phyloP scores from a whole-genome alignment of 2,888 invertebrate species.

The Argynnis bischoffii region DNA sequence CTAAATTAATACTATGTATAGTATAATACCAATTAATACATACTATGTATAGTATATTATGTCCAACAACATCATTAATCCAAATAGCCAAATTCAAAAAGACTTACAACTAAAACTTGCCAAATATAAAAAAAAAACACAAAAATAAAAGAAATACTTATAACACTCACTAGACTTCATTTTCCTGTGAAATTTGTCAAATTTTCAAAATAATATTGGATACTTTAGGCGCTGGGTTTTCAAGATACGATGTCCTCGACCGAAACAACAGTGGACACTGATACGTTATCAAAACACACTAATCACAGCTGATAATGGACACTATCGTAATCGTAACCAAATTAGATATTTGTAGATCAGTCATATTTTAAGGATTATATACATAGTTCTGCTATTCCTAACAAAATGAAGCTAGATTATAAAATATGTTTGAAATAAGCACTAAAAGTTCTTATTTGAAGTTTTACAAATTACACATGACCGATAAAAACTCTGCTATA shows the following conservation, averaged over 20 bases:
- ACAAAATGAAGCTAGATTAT: too few species aligned
- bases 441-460: too few species aligned
- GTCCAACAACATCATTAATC: too few species aligned
- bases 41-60: too few species aligned
- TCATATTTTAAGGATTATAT: slow-evolving; percentile 8
- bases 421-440: too few species aligned
- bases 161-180: slow-evolving; percentile 15
- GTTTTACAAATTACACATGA: too few species aligned
- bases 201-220: not conserved
- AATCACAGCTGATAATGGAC: slow-evolving; percentile 33
- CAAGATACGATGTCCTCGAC: slow-evolving; percentile 5
- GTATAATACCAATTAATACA: too few species aligned
- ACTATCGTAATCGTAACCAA: slow-evolving; percentile 24
- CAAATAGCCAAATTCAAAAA: not conserved
- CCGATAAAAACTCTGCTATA: too few species aligned
- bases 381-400: not conserved
- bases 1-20: too few species aligned
- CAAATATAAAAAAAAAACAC: not conserved
- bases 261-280: slow-evolving; percentile 37
- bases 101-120: not conserved
- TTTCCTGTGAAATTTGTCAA: not conserved
- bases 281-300: slow-evolving; percentile 41
- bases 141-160: not conserved
- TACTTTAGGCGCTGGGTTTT: slow-evolving; percentile 1
- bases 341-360: slow-evolving; percentile 15